Evolutionary conservation across 2,113 vertebrate species (phyloP), one percentile per base, ranked within the genome.

Genomic region (Colinus virginianus): DNA sequence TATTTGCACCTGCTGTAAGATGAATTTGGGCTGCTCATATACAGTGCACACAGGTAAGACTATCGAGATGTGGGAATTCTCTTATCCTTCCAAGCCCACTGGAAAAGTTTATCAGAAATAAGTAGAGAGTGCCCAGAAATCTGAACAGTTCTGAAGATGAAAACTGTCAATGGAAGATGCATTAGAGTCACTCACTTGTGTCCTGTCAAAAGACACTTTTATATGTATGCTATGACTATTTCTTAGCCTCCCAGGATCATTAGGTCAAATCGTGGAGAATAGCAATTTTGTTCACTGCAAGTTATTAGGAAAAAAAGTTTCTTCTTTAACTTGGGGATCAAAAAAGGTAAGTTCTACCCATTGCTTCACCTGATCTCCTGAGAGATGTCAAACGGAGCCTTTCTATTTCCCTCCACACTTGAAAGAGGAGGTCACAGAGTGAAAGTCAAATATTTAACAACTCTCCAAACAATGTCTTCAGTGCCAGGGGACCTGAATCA

Each of bases 381-480:
- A 74, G 84, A 74, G 66, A 30, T 34, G 64, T 62, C 76, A 74
- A 87, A 80, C 55, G 7, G 53, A 85, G 43, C 36, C 21, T 69
- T 92, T 83, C 61, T 40, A 11, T 49, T 85, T 66, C 87, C 46
- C 49, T 71, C 70, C 82, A 66, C 59, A 28, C 70, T 90, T 88
- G 78, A 78, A 95, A 92, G 82, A 62, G 79, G 66, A 95, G 85
- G 77, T 91, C 88, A 90, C 32, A 59, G 40, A 2, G 3, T 25
- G 30, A 58, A 84, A 84, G 32, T 40, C 94, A 92, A 93, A 87
- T 82, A 94, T 92, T 95, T 84, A 89, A 77, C 84, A 90, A 19
- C 45, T 32, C 48, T 82, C 67, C 75, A 74, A 85, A 64, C 32
- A 64, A 9, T 5, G 38, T 6, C 12, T 68, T 85, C 45, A 34